Percentiles rank a stretch among this genome's conserved stretches.
phyloP scores from a whole-genome alignment of 2,113 vertebrate genomes.

The Pomatorhinus ruficollis region DNA sequence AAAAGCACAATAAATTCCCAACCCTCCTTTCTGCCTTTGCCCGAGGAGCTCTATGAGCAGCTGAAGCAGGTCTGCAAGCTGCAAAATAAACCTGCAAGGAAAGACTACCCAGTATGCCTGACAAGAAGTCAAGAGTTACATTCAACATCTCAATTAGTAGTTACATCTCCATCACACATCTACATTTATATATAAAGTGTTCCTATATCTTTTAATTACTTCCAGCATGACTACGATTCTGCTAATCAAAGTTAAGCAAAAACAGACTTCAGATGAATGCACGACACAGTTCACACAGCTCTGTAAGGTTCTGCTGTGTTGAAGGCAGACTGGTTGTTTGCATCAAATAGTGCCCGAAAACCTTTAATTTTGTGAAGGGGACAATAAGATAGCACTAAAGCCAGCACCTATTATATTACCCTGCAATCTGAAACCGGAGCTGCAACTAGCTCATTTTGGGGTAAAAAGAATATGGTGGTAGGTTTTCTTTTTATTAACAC shows the following conservation, averaged over 20 bases:
- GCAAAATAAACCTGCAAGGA: background rate
- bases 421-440: background rate
- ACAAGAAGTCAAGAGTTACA: background rate
- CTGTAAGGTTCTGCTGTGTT: background rate
- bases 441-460: background rate
- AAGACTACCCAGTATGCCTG: background rate
- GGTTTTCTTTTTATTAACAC: background rate
- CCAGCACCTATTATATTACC: background rate
- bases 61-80: background rate
- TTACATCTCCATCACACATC: background rate
- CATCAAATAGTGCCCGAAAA: background rate
- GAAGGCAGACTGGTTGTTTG: background rate
- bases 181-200: background rate
- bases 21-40: background rate
- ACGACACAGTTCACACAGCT: background rate
- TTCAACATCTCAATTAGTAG: background rate
- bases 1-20: slow-evolving; percentile 22
- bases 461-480: background rate
- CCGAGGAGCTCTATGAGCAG: background rate
- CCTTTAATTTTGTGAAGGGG: background rate
- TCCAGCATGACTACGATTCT: background rate
- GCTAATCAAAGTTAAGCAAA: background rate
- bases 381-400: background rate
- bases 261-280: background rate
- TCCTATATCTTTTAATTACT: background rate